A percentile compares a stretch with the other conserved stretches of the same genome.
Evolutionary conservation across 2,113 vertebrate species (phyloP).

Genomic region (Vicugna pacos): DNA sequence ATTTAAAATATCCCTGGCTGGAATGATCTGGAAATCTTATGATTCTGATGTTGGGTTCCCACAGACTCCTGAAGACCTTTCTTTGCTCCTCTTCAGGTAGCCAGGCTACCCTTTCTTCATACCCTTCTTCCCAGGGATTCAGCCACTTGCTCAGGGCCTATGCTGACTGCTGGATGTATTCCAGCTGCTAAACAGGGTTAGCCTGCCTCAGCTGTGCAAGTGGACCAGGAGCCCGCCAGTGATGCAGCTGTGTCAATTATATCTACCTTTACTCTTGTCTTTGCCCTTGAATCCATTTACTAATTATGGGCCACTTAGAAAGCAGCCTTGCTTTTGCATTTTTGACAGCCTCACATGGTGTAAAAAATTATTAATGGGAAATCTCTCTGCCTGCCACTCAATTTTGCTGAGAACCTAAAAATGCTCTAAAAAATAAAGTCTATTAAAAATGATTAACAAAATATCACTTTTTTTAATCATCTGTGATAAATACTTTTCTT

Average conservation of each 20-base stretch:
- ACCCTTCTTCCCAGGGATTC: not conserved
- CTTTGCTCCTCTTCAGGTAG: not conserved
- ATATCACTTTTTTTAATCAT: not conserved
- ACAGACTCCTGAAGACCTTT: not conserved
- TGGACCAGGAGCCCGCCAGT: not conserved
- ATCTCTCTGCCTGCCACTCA: not conserved
- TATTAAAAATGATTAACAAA: not conserved
- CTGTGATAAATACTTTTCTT: not conserved
- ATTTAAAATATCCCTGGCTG: not conserved
- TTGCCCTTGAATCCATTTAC: not conserved
- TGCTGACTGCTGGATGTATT: not conserved
- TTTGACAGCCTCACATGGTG: not conserved
- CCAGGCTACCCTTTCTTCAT: not conserved
- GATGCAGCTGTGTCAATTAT: not conserved
- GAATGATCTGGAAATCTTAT: not conserved
- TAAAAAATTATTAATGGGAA: not conserved
- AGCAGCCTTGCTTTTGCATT: not conserved
- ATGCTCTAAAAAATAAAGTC: not conserved
- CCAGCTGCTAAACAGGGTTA: not conserved
- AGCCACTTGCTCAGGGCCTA: not conserved
- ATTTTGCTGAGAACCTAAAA: conserved; percentile 33
- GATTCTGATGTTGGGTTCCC: not conserved
- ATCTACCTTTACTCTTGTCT: not conserved
- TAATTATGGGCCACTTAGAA: not conserved
- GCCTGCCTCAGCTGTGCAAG: not conserved